Evolutionary conservation across 2,888 invertebrate genomes (phyloP).

Genomic region (Eupeodes latifasciatus): DNA sequence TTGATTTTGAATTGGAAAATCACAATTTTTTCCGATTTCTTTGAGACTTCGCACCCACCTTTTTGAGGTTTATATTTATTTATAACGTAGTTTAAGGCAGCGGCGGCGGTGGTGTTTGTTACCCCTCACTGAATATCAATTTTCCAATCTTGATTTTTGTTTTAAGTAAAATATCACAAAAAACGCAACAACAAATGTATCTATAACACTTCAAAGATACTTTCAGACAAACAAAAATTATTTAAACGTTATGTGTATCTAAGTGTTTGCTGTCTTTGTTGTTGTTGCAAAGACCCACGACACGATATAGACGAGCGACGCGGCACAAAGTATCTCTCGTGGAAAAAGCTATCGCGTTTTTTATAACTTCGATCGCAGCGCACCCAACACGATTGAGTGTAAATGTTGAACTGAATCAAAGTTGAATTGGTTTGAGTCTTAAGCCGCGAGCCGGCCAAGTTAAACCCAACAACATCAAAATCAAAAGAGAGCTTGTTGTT

Average conservation of each 20-base stretch:
- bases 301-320: conserved; percentile 9
- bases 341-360: conserved; percentile 41
- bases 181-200: neutral
- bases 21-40: conserved; percentile 34
- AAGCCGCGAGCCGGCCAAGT: conserved; percentile 55
- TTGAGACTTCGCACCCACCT: conserved; percentile 46
- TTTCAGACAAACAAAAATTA: neutral
- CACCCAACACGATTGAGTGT: conserved; percentile 74
- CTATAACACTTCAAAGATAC: conserved; percentile 1
- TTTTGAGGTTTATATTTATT: conserved; percentile 17
- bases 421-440: conserved; percentile 67
- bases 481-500: conserved; percentile 31
- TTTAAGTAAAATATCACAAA: conserved; percentile 36
- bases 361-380: conserved; percentile 53
- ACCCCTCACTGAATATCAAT: conserved; percentile 47
- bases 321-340: conserved; percentile 13
- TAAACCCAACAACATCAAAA: neutral
- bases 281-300: conserved; percentile 9
- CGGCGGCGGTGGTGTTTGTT: neutral
- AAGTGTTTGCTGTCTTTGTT: neutral
- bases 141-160: conserved; percentile 44
- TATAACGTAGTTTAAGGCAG: conserved; percentile 2
- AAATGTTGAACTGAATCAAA: conserved; percentile 73
- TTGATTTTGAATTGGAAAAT: conserved; percentile 39
- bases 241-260: conserved; percentile 41